Conservation (phyloP, 1,140 invertebrate species). For the Platyura marginata region DNA sequence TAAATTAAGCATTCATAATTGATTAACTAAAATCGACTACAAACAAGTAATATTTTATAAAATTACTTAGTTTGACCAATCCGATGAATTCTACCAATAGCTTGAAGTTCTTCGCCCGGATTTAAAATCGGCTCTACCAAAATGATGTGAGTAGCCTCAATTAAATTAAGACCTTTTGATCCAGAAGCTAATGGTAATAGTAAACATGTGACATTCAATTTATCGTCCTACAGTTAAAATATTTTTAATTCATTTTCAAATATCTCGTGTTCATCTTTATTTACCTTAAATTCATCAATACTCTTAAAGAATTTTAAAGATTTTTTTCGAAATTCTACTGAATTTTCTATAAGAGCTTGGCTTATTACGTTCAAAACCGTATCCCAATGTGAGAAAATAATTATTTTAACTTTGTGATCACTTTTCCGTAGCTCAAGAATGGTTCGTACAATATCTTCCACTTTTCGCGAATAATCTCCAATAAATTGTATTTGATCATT, state of each 20-base stretch:
- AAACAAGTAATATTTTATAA: neutral
- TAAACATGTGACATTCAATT: constrained; percentile 35
- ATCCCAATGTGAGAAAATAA: constrained; percentile 57
- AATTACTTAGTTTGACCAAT: constrained; percentile 56
- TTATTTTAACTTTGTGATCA: constrained; percentile 35
- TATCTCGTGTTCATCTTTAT: no score
- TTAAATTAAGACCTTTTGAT: constrained; percentile 59
- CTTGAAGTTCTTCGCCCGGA: constrained; percentile 53
- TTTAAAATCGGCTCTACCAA: constrained; percentile 60
- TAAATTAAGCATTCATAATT: constrained; percentile 10
- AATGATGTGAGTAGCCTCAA: constrained; percentile 61
- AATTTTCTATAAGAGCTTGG: constrained; percentile 38
- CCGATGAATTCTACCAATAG: constrained; percentile 57
- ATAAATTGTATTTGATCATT: neutral
- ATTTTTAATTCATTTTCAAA: no score
- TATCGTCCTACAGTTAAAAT: constrained; percentile 24
- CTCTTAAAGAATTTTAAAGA: constrained; percentile 26
- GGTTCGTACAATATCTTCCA: constrained; percentile 41
- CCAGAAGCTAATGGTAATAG: constrained; percentile 48
- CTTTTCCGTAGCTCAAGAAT: constrained; percentile 34
- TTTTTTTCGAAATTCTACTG: constrained; percentile 26
- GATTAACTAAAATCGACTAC: neutral
- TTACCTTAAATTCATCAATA: constrained; percentile 36
- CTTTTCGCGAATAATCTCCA: constrained; percentile 42
- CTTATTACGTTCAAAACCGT: constrained; percentile 40